Evolutionary conservation across 2,113 vertebrate species (phyloP), one percentile per base, ranked within the genome.

Genomic region (Cynocephalus volans): DNA sequence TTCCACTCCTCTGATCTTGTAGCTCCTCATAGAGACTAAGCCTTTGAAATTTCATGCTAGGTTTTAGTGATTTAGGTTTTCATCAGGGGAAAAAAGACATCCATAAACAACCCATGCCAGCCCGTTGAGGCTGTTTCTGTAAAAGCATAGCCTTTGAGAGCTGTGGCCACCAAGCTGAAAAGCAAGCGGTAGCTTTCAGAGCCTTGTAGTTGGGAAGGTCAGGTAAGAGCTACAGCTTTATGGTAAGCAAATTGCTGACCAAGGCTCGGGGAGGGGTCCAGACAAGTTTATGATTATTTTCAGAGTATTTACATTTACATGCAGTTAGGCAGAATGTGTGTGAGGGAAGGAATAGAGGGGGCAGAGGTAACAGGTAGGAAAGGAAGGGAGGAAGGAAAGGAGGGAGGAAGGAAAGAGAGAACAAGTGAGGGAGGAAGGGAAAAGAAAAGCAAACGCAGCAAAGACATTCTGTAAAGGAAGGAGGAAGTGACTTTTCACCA

Each of bases 61-160:
- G 50, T 95, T 97, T 98, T 50, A 88, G 83, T 12, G n/a, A 95
- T 83, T 88, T 70, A 28, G 21, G 64, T 86, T 92, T 97, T 91
- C 83, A 14, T 97, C 45, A 70, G 36, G 7, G 14, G 24, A 86
- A 33, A 88, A 91, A 84, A 72, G 11, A 87, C 48, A 67, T 50
- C 28, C 36, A 48, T 82, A 85, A 80, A 58, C 69, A 92, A 93
- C 64, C 72, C 9, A 88, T 31, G 64, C 41, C 33, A 41, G 21
- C 11, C 1, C 21, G 28, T 89, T 48, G 8, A 86, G n/a, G 28
- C 12, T n/a, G 28, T 73, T 81, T 95, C 82, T 84, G 56, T 94
- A 79, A 83, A 86, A 28, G 3, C 3, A 81, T 48, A 93, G 58
- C 31, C 41, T 33, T 76, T 90, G 54, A 96, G 69, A 93, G 15